Percentiles rank a stretch among this genome's conserved stretches.
phyloP scores from a whole-genome alignment of 53 echinoderm and acorn worm species.

The Paracentrotus lividus region DNA sequence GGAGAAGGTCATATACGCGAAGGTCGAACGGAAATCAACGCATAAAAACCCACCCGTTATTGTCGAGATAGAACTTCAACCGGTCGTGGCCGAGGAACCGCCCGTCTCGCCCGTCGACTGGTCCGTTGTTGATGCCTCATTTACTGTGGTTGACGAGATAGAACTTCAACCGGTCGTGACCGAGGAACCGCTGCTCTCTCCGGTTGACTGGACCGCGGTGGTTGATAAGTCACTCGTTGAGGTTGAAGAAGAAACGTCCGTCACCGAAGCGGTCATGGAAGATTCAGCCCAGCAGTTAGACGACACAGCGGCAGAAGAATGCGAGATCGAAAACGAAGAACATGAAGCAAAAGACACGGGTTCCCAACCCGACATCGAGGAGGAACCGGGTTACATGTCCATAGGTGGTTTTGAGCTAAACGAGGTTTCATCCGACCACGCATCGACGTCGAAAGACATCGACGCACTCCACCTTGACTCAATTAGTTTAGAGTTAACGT shows the following conservation, averaged over 20 bases:
- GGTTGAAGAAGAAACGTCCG: neutral
- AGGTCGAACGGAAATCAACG: conserved; percentile 43
- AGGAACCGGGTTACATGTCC: conserved; percentile 22
- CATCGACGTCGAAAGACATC: neutral
- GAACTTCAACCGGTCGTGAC: conserved; percentile 1
- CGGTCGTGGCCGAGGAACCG: conserved; percentile 33
- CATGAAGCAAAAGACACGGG: neutral
- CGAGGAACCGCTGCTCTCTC: neutral
- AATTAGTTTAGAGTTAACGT: conserved; percentile 25
- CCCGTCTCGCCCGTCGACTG: neutral
- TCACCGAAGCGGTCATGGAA: neutral
- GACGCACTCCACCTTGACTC: neutral
- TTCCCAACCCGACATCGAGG: neutral
- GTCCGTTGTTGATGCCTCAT: neutral
- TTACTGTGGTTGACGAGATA: neutral
- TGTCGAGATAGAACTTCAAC: conserved; percentile 24
- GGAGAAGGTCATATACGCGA: conserved; percentile 6
- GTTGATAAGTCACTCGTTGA: neutral
- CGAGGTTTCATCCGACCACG: neutral
- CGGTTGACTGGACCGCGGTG: conserved; percentile 9
- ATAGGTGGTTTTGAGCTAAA: conserved; percentile 55
- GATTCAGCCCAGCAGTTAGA: neutral
- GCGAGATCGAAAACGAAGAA: too few species aligned
- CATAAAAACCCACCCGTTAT: conserved; percentile 38
- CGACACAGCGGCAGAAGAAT: too few species aligned